Base-by-base conservation (phyloP, 2,113 vertebrate species). In the Corapipo altera region DNA sequence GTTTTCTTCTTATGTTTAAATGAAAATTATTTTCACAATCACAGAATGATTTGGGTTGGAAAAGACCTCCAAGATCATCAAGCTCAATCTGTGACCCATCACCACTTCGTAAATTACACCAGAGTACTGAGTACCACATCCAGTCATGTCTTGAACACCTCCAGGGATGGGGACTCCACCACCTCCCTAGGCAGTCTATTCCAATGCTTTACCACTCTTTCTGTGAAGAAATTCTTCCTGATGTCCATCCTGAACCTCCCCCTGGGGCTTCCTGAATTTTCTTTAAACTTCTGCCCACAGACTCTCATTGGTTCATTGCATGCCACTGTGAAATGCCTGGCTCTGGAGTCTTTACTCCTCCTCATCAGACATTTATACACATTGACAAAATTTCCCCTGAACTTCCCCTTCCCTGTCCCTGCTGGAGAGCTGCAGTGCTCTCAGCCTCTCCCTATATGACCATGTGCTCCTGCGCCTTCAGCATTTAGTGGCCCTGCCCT, bases 401-500 rank as follows among this genome's bases (percentile, higher is more conserved):
- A 24, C 12, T 20, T 51, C 18, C 4, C 10, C 48, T 61, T 84
- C 35, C 17, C 13, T 32, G 24, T 84, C 35, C 13, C 15, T n/a
- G 21, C 49, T 61, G 23, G 22, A 33, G 16, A 61, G 41, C 7
- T n/a, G 33, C 12, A 39, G 7, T 21, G 30, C 33, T 55, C 30
- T 21, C 24, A 80, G 30, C 6, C 15, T 86, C 18, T 58, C 43
- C 37, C 49, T 9, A 0, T 33, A 18, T 8, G 23, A 52, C 17
- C 22, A 3, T 0, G 8, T 4, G 4, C 4, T 37, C 20, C 61
- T 27, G 30, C 35, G 4, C 9, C n/a, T 30, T 54, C 28, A 79
- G 28, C 27, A 27, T 46, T 64, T 19, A 28, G 19, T 37, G 35
- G 35, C 11, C 17, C 27, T 20, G 27, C 32, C 22, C 22, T 37